These are phyloP conservation scores for Exocentrus adspersus DNA, from an alignment of 2,888 invertebrate species.

Conservation along the genomic window DNA sequence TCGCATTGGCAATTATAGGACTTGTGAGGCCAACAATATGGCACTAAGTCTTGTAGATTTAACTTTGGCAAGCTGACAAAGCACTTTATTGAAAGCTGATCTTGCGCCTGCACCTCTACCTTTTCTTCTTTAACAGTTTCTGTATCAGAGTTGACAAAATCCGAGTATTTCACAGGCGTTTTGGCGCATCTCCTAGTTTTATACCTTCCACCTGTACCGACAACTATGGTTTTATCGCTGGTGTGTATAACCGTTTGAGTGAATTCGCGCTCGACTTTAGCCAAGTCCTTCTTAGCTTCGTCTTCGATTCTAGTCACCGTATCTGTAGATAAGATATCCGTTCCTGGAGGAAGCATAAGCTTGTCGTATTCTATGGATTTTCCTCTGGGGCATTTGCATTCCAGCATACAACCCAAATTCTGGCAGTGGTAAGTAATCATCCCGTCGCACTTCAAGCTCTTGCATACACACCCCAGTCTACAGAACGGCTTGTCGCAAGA, in stretches of 20 bases:
- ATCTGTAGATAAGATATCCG: constrained; percentile 55
- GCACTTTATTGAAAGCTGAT: constrained; percentile 33
- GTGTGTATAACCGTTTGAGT: constrained; percentile 76
- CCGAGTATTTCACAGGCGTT: constrained; percentile 71
- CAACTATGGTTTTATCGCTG: constrained; percentile 72
- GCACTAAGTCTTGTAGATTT: constrained; percentile 63
- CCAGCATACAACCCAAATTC: constrained; percentile 70
- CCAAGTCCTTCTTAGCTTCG: constrained; percentile 67
- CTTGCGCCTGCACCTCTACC: background rate
- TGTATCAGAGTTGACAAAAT: constrained; percentile 63
- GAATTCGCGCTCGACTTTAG: constrained; percentile 76
- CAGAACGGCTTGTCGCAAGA: constrained; percentile 69
- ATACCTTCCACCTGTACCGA: constrained; percentile 67
- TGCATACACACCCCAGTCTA: constrained; percentile 74
- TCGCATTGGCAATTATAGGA: constrained; percentile 75
- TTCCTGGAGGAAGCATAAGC: constrained; percentile 52
- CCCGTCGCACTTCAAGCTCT: constrained; percentile 66
- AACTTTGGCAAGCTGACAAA: constrained; percentile 39
- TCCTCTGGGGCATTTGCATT: constrained; percentile 63
- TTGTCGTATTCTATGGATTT: constrained; percentile 40
- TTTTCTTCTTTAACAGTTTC: constrained; percentile 34
- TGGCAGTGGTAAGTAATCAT: constrained; percentile 70
- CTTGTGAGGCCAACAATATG: constrained; percentile 75
- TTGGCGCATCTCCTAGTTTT: constrained; percentile 69
- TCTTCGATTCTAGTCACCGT: constrained; percentile 63